These are phyloP conservation scores for Pelosia muscerda DNA, from an alignment of 2,888 invertebrate genomes.

Conservation along the genomic window DNA sequence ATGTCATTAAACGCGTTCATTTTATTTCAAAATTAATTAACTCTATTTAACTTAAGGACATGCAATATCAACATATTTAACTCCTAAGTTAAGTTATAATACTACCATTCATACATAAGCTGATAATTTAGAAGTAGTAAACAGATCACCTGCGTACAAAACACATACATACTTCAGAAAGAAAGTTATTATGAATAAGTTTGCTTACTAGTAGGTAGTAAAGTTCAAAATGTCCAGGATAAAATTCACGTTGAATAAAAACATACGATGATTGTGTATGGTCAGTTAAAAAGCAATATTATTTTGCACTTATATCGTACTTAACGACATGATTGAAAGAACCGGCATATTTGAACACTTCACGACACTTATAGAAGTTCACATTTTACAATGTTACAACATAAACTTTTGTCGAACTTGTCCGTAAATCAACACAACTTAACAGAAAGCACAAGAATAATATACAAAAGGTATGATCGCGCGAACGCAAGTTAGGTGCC, in stretches of 20 bases:
- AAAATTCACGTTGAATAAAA: constrained; percentile 63
- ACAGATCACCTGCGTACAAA: constrained; percentile 22
- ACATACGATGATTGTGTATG: constrained; percentile 69
- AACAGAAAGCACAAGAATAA: constrained; percentile 71
- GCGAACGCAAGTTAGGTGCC: constrained; percentile 75
- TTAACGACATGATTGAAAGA: constrained; percentile 73
- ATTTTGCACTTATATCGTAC: constrained; percentile 81
- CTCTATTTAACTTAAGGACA: constrained; percentile 29
- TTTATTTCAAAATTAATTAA: constrained; percentile 27
- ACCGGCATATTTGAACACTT: constrained; percentile 77
- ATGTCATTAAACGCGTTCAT: constrained; percentile 17
- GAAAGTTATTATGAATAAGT: constrained; percentile 29
- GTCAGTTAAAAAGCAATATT: constrained; percentile 66
- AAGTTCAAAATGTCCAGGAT: constrained; percentile 49
- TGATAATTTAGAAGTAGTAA: constrained; percentile 8
- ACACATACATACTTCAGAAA: constrained; percentile 25
- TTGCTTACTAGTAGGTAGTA: constrained; percentile 60
- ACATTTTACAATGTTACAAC: constrained; percentile 63
- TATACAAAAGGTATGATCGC: constrained; percentile 78
- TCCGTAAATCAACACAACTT: constrained; percentile 51
- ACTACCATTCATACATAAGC: constrained; percentile 20
- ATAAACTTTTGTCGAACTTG: constrained; percentile 54
- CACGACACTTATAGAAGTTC: constrained; percentile 76
- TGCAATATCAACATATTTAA: constrained; percentile 40
- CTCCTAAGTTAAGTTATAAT: constrained; percentile 12